These are phyloP conservation scores for Varanus komodoensis DNA, from an alignment of 2,113 vertebrate genomes.

Conservation along the genomic window DNA sequence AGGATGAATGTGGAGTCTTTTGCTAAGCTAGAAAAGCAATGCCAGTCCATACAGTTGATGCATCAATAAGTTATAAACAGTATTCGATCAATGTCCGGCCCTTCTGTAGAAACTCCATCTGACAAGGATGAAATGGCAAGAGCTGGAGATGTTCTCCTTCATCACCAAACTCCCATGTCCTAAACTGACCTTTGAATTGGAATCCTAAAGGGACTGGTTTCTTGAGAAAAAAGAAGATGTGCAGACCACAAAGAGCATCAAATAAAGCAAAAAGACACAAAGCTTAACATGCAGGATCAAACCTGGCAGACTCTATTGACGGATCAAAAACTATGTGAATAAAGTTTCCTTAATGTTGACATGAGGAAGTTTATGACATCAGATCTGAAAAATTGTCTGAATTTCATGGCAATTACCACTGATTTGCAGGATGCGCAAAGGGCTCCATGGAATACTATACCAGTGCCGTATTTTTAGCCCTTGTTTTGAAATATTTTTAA, in stretches of 20 bases:
- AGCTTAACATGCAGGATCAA: slow-evolving; percentile 33
- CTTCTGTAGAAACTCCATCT: slow-evolving; percentile 23
- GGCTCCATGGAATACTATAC: background rate
- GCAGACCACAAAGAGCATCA: no score
- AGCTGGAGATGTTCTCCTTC: background rate
- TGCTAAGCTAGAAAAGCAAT: background rate
- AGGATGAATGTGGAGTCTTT: background rate
- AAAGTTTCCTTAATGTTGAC: fast-evolving
- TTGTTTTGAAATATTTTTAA: slow-evolving; percentile 36
- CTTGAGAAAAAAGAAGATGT: background rate
- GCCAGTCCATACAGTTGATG: background rate
- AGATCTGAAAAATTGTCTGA: background rate
- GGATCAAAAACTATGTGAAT: background rate
- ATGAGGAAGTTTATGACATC: fast-evolving
- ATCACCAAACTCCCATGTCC: background rate
- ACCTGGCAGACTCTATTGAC: background rate
- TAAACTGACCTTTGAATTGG: background rate
- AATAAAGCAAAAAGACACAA: background rate
- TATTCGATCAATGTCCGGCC: slow-evolving; percentile 4
- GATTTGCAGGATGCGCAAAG: background rate
- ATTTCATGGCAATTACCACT: background rate
- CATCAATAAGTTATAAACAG: background rate
- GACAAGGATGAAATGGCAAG: slow-evolving; percentile 3
- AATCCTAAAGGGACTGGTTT: background rate
- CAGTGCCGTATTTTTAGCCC: slow-evolving; percentile 21